Evolutionary conservation across 2,888 invertebrate species (phyloP), one percentile per base, ranked within the genome.

Genomic region (Meganola albula): DNA sequence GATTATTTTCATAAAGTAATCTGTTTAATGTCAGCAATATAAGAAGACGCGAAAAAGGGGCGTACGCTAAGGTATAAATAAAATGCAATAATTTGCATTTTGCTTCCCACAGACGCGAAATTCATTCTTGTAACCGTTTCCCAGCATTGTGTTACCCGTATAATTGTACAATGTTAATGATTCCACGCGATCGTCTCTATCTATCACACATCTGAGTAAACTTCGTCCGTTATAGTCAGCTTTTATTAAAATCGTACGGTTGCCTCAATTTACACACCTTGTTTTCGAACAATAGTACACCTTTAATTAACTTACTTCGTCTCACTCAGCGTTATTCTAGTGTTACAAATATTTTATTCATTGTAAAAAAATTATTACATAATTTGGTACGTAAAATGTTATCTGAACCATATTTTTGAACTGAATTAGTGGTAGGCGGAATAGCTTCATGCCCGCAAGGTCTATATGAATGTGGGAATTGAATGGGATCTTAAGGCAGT

Each of bases 131-230:
- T 56, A 50, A 57, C 49, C 53, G 50, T 65, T 76, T 80, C 80
- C 59, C 80, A 80, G 74, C 57, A 80, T 82, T 82, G 79, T 80
- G 50, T 49, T 45, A 42, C 47, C 56, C 48, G 44, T 56, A 63
- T 75, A 71, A 77, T 75, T 69, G 72, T 62, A 58, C 52, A 53
- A 60, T 58, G 64, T 57, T 74, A 74, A 74, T 74, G 67, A 72
- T 69, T 64, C 61, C 58, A 63, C 56, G 63, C 61, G 63, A 63
- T 54, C 52, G 34, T 36, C 26, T 36, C 53, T 67, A 70, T 73
- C 69, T 66, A 44, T 43, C 31, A 34, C 37, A 40, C 40, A 58
- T 51, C 31, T 18, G 16, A 29, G 23, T 35, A 48, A 53, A 35
- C 31, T 31, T 27, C 31, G 29, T 36, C 48, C 42, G 49, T 52